phyloP scores from a whole-genome alignment of 2,113 vertebrate species.

The Aleadryas rufinucha region DNA sequence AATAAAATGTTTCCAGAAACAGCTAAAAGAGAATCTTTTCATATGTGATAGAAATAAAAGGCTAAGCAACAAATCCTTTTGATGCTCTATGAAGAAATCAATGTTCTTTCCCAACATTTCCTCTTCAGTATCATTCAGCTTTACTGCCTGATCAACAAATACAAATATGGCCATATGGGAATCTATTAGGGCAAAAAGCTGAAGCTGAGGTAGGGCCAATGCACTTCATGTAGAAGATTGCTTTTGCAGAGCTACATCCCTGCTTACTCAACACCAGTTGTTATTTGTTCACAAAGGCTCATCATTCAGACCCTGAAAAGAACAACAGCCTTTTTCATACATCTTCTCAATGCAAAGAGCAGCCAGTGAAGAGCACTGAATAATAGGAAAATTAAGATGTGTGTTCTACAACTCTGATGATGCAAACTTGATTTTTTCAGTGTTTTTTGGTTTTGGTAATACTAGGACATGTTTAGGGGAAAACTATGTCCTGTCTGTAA shows the following conservation, averaged over 20 bases:
- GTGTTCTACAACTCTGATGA: not conserved
- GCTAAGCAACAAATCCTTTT: not conserved
- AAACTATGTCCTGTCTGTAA: not conserved
- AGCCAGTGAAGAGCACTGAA: not conserved
- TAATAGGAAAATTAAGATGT: not conserved
- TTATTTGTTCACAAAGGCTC: not conserved
- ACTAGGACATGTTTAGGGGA: no score
- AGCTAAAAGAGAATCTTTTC: not conserved
- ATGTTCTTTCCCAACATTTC: not conserved
- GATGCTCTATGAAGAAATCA: not conserved
- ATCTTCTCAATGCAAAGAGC: not conserved
- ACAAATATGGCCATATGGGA: not conserved
- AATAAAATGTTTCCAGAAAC: not conserved
- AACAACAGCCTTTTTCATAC: not conserved
- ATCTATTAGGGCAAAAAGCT: not conserved
- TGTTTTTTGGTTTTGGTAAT: not conserved
- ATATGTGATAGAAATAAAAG: not conserved
- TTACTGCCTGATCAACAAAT: not conserved
- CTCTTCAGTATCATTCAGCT: not conserved
- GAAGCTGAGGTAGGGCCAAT: not conserved
- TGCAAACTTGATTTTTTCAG: not conserved
- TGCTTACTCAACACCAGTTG: not conserved
- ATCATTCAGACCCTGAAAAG: not conserved
- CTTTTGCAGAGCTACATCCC: not conserved
- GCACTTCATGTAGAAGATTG: not conserved